phyloP scores from a whole-genome alignment of 2,888 invertebrate species.

The Cryptophagus acutangulus region DNA sequence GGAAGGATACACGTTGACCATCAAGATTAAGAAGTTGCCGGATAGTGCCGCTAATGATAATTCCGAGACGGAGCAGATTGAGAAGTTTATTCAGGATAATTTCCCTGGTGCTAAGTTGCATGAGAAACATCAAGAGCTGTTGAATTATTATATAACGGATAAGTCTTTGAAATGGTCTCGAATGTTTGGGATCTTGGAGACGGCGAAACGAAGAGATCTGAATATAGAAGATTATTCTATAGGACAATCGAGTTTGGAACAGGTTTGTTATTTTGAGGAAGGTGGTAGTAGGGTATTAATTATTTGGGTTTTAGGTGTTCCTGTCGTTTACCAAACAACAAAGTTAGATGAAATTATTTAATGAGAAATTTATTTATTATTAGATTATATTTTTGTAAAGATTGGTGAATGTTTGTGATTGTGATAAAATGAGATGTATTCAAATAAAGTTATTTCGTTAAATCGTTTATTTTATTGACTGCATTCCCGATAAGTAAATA shows the following conservation, averaged over 20 bases:
- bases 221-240: constrained; percentile 76
- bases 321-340: constrained; percentile 61
- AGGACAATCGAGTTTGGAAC: constrained; percentile 77
- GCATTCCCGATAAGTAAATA: too few relatives aligned
- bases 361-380: too few relatives aligned
- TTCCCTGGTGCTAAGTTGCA: constrained; percentile 46
- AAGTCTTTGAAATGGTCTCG: constrained; percentile 62
- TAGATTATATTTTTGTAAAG: too few relatives aligned
- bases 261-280: constrained; percentile 42
- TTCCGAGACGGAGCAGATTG: constrained; percentile 25
- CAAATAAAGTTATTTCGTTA: too few relatives aligned
- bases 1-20: constrained; percentile 50
- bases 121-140: constrained; percentile 66
- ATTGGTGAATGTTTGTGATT: too few relatives aligned
- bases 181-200: constrained; percentile 74
- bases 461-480: too few relatives aligned
- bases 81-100: constrained; percentile 35
- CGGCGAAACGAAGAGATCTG: constrained; percentile 37
- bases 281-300: neutral
- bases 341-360: too few relatives aligned
- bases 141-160: constrained; percentile 66
- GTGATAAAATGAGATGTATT: too few relatives aligned
- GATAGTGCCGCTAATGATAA: constrained; percentile 16
- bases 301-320: constrained; percentile 52
- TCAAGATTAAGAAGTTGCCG: constrained; percentile 46